These are phyloP conservation scores for Glareola pratincola DNA, from an alignment of 2,113 vertebrate species.

Conservation along the genomic window DNA sequence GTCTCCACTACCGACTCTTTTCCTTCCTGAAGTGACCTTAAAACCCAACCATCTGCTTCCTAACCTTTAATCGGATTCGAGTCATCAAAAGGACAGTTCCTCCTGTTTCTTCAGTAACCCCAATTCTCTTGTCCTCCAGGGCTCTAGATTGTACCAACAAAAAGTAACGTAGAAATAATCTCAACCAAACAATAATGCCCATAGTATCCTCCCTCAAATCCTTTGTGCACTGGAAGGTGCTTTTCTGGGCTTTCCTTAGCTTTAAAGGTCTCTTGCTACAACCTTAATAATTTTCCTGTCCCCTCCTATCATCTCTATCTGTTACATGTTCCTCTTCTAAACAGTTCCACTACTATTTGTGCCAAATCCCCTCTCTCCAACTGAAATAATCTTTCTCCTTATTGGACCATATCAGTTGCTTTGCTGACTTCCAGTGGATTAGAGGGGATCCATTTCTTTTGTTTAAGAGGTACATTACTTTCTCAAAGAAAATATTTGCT, in stretches of 20 bases:
- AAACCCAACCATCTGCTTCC: neutral
- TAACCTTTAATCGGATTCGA: neutral
- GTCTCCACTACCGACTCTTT: neutral
- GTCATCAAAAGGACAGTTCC: neutral
- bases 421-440: neutral
- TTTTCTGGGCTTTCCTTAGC: neutral
- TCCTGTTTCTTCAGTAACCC: neutral
- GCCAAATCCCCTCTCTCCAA: neutral
- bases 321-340: neutral
- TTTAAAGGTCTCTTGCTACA: neutral
- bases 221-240: neutral
- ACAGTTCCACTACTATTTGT: neutral
- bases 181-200: neutral
- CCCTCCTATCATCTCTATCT: neutral
- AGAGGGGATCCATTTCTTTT: neutral
- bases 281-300: neutral
- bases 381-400: neutral
- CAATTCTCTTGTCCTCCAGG: neutral
- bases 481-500: neutral
- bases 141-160: neutral
- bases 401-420: neutral
- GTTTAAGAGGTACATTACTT: neutral
- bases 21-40: neutral
- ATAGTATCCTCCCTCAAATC: neutral
- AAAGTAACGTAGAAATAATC: neutral